phyloP scores from a whole-genome alignment of 2,888 invertebrate species.

The Melanchra persicariae region DNA sequence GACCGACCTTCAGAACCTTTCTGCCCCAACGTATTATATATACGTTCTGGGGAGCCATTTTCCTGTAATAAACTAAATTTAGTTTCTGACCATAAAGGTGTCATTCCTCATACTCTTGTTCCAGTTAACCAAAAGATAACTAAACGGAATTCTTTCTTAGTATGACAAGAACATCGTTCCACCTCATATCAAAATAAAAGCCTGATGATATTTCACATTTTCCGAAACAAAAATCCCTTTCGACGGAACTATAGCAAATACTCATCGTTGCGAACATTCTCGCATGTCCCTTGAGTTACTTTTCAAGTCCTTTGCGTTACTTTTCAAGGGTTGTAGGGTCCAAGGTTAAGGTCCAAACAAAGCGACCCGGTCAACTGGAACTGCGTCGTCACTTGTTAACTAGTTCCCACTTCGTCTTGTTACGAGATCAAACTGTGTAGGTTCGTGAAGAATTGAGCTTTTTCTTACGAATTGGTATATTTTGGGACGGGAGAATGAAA shows the following conservation, averaged over 20 bases:
- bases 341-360: constrained; percentile 60
- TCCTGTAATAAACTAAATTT: too few relatives aligned
- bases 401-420: constrained; percentile 54
- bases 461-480: constrained; percentile 7
- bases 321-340: constrained; percentile 22
- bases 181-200: too few relatives aligned
- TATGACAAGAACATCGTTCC: too few relatives aligned
- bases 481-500: neutral
- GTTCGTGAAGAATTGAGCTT: constrained; percentile 1
- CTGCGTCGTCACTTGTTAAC: constrained; percentile 56
- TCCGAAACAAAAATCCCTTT: too few relatives aligned
- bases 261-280: constrained; percentile 17
- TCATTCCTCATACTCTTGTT: too few relatives aligned
- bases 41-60: too few relatives aligned
- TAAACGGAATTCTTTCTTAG: too few relatives aligned
- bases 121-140: too few relatives aligned
- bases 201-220: neutral
- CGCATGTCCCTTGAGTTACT: constrained; percentile 37
- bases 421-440: constrained; percentile 43
- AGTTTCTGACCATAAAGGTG: too few relatives aligned
- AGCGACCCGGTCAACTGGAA: constrained; percentile 52
- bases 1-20: too few relatives aligned
- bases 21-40: too few relatives aligned
- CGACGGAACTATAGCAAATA: constrained; percentile 10
- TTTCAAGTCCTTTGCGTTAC: constrained; percentile 36